Evolutionary conservation across 2,888 invertebrate genomes (phyloP).

Genomic region (Pycnomerus fuliginosus): DNA sequence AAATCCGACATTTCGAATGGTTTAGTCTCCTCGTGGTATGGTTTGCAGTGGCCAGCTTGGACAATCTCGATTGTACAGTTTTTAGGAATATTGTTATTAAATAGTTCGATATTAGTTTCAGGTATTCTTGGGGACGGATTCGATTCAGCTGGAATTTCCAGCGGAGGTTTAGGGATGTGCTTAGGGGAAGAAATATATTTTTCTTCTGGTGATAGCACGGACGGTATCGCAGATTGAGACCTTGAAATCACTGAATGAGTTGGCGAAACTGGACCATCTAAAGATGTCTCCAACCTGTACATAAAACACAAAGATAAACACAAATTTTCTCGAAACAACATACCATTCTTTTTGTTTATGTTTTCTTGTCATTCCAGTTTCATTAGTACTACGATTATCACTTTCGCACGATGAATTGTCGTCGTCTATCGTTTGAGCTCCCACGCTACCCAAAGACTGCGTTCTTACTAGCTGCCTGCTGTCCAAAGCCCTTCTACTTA

Average conservation of each 20-base stretch:
- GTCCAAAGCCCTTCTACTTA: constrained; percentile 44
- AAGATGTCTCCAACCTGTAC: constrained; percentile 50
- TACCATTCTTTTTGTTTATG: constrained; percentile 53
- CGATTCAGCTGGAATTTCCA: constrained; percentile 53
- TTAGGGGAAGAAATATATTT: constrained; percentile 29
- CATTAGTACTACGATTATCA: constrained; percentile 47
- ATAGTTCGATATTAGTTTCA: constrained; percentile 47
- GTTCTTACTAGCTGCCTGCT: constrained; percentile 56
- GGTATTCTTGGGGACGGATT: constrained; percentile 44
- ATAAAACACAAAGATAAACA: constrained; percentile 13
- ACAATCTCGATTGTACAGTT: constrained; percentile 85
- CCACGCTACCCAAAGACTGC: constrained; percentile 62
- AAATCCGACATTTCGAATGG: constrained; percentile 98
- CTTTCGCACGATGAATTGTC: constrained; percentile 52
- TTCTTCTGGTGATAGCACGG: constrained; percentile 37
- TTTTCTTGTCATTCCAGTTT: constrained; percentile 42
- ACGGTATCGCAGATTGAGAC: constrained; percentile 37
- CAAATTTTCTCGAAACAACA: constrained; percentile 13
- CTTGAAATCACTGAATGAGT: constrained; percentile 34
- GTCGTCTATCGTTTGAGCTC: constrained; percentile 50
- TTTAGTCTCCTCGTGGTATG: constrained; percentile 90
- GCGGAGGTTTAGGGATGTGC: constrained; percentile 38
- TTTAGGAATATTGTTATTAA: constrained; percentile 69
- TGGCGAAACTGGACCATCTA: constrained; percentile 47
- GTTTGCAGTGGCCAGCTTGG: constrained; percentile 86